Percentiles rank a stretch among this genome's conserved stretches.
phyloP scores from a whole-genome alignment of 2,888 invertebrate genomes.

The Exephanes ischioxanthus region DNA sequence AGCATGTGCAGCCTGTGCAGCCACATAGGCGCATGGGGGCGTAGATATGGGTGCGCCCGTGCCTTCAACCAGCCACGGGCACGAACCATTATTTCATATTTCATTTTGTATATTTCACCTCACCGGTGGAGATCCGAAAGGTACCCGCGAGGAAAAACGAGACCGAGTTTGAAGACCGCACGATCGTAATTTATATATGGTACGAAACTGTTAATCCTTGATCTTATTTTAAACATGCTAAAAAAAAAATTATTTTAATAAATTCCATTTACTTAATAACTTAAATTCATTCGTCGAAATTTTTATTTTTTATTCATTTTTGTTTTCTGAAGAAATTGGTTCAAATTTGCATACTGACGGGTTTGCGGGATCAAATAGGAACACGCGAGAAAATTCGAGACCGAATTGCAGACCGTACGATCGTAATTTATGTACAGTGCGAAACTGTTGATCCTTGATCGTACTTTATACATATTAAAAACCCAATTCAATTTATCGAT shows the following conservation, averaged over 20 bases:
- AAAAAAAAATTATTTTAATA: not conserved
- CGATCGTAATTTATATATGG: slow-evolving; percentile 58
- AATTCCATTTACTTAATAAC: not conserved
- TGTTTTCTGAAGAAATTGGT: too few relatives aligned
- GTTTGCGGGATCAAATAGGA: slow-evolving; percentile 75
- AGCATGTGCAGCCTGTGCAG: slow-evolving; percentile 71
- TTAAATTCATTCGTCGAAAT: not conserved
- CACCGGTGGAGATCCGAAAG: slow-evolving; percentile 78
- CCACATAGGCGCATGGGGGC: slow-evolving; percentile 84
- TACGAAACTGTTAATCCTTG: slow-evolving; percentile 5
- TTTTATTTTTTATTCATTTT: not conserved
- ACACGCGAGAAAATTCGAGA: slow-evolving; percentile 50
- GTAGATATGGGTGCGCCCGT: slow-evolving; percentile 85
- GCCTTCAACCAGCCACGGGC: slow-evolving; percentile 83
- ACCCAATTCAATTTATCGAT: too few relatives aligned
- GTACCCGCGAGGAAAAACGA: slow-evolving; percentile 56
- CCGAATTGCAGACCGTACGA: slow-evolving; percentile 41
- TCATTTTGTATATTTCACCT: slow-evolving; percentile 83
- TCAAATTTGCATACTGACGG: too few relatives aligned
- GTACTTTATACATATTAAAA: not conserved
- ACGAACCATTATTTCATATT: slow-evolving; percentile 85
- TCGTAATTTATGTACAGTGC: slow-evolving; percentile 38
- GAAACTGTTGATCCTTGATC: not conserved
- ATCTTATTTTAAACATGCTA: not conserved
- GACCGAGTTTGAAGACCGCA: slow-evolving; percentile 45